These are phyloP conservation scores for Conger conger DNA, from an alignment of 2,113 vertebrate genomes.

Conservation along the genomic window DNA sequence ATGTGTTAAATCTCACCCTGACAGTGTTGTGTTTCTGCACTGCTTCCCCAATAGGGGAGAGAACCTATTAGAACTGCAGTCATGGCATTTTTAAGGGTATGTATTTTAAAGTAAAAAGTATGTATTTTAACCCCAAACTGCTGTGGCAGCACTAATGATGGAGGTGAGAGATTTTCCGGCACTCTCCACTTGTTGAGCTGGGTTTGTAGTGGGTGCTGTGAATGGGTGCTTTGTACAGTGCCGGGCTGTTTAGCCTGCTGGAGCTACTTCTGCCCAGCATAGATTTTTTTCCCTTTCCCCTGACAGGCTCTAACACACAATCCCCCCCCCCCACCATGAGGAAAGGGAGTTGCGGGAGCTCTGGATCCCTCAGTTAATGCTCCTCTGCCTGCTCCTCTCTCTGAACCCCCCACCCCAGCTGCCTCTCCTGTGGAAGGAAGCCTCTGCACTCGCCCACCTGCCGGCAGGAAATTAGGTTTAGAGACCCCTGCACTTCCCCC, in stretches of 20 bases:
- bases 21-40: conserved; percentile 11
- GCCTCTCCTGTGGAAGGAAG: conserved; percentile 35
- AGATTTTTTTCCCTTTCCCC: too few relatives aligned
- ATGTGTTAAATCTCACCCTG: conserved; percentile 18
- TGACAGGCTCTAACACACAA: too few relatives aligned
- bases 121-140: neutral
- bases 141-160: neutral
- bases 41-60: neutral
- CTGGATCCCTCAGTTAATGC: neutral
- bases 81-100: neutral
- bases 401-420: neutral
- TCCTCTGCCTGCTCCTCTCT: conserved; percentile 35
- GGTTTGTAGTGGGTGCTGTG: neutral
- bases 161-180: neutral
- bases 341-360: conserved; percentile 29
- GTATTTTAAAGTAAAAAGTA: neutral
- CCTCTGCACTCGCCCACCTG: conserved; percentile 41
- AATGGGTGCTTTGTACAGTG: neutral
- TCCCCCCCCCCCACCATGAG: conserved; percentile 36
- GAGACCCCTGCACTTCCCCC: conserved; percentile 42
- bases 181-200: neutral
- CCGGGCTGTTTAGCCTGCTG: neutral
- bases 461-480: conserved; percentile 51
- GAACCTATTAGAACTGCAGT: neutral
- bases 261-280: too few relatives aligned